Percentiles rank a stretch among this genome's conserved stretches.
Evolutionary conservation across 2,113 vertebrate species (phyloP).

Genomic region (Rhombomys opimus): DNA sequence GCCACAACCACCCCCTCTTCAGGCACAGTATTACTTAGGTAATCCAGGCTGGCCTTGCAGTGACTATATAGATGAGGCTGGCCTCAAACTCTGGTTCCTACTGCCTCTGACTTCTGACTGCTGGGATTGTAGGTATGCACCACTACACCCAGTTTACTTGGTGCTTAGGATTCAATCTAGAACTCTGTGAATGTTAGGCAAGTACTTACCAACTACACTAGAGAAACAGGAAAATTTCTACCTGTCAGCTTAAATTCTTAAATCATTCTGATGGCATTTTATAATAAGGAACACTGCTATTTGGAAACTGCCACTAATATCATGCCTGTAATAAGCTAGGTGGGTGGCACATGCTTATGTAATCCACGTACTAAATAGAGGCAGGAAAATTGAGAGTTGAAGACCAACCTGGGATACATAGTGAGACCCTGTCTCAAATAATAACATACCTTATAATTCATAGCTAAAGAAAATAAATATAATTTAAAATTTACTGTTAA

Average conservation of each 20-base stretch:
- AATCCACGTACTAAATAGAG: neutral
- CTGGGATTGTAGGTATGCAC: neutral
- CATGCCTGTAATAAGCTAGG: neutral
- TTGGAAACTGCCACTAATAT: constrained; percentile 43
- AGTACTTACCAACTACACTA: neutral
- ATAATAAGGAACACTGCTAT: constrained; percentile 44
- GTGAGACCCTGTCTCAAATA: neutral
- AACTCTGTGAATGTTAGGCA: neutral
- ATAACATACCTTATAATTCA: neutral
- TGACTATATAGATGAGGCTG: neutral
- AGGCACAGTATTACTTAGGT: neutral
- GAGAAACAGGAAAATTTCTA: neutral
- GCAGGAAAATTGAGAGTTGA: neutral
- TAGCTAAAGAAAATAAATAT: constrained; percentile 45
- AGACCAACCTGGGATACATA: neutral
- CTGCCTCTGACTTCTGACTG: neutral
- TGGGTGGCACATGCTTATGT: neutral
- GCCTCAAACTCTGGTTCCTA: neutral
- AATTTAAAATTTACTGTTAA: constrained; percentile 34
- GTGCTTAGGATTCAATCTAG: neutral
- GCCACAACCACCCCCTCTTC: too few relatives aligned
- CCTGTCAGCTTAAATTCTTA: neutral
- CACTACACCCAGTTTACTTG: neutral
- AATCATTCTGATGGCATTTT: constrained; percentile 51
- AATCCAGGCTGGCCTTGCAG: neutral